Evolutionary conservation across 2,888 invertebrate species (phyloP), one percentile per base, ranked within the genome.

Genomic region (Thera britannica): DNA sequence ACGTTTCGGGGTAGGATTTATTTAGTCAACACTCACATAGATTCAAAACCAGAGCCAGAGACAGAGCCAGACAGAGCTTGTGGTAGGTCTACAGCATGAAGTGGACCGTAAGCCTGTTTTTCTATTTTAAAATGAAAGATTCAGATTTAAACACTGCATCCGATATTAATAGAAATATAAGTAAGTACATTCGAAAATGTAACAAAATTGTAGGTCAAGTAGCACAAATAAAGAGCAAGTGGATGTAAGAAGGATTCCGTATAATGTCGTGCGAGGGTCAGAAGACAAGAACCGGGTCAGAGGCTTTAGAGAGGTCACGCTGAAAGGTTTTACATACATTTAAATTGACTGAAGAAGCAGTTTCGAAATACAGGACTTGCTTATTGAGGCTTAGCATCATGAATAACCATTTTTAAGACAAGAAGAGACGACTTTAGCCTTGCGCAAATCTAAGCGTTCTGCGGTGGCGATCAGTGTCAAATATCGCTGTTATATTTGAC

Each of bases 321-420:
- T 81, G 80, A 83, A 83, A 83, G 83, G 80, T 83, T 85, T 85
- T 83, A 84, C 83, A 83, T 85, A 83, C 75, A 83, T 82, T 83
- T 83, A 79, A 80, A 83, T 77, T 71, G 75, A 75, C 72, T 76
- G 77, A 72, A 75, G 71, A 68, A 68, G 71, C 71, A 64, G 66
- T 70, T 71, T 68, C 23, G 12, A 54, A 64, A 58, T 57, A 59
- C 65, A 57, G 67, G 68, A 68, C 62, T 66, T 72, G 67, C 70
- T 71, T 61, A 72, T 69, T 70, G 73, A 65, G 35, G 65, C 68
- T 72, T 74, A 69, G 62, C 65, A 54, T 61, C 36, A 56, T 41
- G 36, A 56, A 56, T 41, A 41, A 41, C 7, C 38, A 41, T n/a
- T 8, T 6, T 51, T n/a, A 35, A 9, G 8, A 36, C 4, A 36